These are phyloP conservation scores for Doris montereyensis DNA, from an alignment of 2,888 invertebrate genomes.

Conservation along the genomic window DNA sequence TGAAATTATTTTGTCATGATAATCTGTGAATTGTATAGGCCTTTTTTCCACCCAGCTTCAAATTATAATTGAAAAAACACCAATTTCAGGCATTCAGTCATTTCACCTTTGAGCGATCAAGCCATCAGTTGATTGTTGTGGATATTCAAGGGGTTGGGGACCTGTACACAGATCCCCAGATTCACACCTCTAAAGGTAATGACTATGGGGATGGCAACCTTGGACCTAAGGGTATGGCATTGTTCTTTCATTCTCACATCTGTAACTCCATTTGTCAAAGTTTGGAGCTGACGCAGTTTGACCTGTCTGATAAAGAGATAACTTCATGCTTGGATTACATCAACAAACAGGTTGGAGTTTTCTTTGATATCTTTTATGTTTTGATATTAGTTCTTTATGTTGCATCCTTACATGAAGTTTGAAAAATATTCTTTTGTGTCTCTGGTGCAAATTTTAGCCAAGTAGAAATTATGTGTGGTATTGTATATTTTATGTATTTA, in stretches of 20 bases:
- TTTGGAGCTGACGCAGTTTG: conserved; percentile 75
- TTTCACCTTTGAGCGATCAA: conserved; percentile 78
- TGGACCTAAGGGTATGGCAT: conserved; percentile 76
- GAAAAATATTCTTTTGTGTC: no score
- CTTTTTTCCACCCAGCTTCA: no score
- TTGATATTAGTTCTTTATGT: no score
- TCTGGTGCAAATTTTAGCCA: no score
- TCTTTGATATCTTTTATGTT: no score
- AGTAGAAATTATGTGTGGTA: no score
- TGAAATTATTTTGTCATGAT: no score
- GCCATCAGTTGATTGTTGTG: conserved; percentile 77
- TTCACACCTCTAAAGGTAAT: conserved; percentile 75
- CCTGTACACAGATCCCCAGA: conserved; percentile 78
- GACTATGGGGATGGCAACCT: conserved; percentile 77
- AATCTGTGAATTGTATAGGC: no score
- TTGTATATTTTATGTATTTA: no score
- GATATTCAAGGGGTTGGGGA: conserved; percentile 78
- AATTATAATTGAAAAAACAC: no score
- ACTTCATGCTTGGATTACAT: conserved; percentile 50
- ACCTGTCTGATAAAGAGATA: conserved; percentile 74
- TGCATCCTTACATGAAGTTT: no score
- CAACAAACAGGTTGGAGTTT: conserved; percentile 58
- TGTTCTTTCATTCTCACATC: conserved; percentile 77
- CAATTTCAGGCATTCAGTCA: conserved; percentile 76
- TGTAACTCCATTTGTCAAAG: conserved; percentile 76